Evolutionary conservation across 2,888 invertebrate genomes (phyloP).

Genomic region (Drosophila mulleri): DNA sequence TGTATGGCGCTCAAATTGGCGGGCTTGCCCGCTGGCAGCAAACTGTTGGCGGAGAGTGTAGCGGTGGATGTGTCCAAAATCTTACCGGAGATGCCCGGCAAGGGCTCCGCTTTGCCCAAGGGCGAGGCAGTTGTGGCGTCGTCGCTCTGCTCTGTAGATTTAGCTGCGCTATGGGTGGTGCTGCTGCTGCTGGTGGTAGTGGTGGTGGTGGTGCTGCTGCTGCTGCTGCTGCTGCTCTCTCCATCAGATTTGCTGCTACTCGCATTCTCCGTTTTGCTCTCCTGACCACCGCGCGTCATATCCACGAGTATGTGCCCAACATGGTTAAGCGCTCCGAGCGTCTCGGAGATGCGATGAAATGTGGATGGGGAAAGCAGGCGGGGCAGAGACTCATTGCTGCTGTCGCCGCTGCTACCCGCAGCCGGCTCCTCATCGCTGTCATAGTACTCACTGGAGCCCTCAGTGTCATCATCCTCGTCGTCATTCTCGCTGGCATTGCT

Average conservation of each 20-base stretch:
- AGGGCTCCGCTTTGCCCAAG: conserved; percentile 28
- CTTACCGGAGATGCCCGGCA: conserved; percentile 61
- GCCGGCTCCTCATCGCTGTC: conserved; percentile 74
- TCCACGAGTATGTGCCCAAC: conserved; percentile 94
- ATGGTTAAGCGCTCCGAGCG: conserved; percentile 92
- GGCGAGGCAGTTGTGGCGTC: conserved; percentile 10
- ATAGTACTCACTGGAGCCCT: conserved; percentile 77
- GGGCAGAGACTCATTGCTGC: conserved; percentile 84
- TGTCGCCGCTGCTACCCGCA: conserved; percentile 65
- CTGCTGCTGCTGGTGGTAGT: background rate
- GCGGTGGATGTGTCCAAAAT: conserved; percentile 56
- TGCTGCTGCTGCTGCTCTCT: conserved; percentile 7
- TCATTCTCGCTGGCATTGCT: conserved; percentile 56
- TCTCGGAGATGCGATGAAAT: conserved; percentile 88
- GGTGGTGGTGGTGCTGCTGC: background rate
- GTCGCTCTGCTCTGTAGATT: conserved; percentile 27
- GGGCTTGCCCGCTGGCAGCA: conserved; percentile 64
- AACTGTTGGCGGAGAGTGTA: conserved; percentile 63
- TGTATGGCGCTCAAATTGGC: conserved; percentile 62
- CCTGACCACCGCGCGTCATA: conserved; percentile 88
- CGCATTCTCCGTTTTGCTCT: conserved; percentile 52
- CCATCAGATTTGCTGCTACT: conserved; percentile 3
- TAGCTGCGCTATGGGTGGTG: background rate
- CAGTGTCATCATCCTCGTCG: conserved; percentile 64
- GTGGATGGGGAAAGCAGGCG: conserved; percentile 87